Evolutionary conservation across 2,113 vertebrate species (phyloP).

Genomic region (Cyprinodon variegatus): DNA sequence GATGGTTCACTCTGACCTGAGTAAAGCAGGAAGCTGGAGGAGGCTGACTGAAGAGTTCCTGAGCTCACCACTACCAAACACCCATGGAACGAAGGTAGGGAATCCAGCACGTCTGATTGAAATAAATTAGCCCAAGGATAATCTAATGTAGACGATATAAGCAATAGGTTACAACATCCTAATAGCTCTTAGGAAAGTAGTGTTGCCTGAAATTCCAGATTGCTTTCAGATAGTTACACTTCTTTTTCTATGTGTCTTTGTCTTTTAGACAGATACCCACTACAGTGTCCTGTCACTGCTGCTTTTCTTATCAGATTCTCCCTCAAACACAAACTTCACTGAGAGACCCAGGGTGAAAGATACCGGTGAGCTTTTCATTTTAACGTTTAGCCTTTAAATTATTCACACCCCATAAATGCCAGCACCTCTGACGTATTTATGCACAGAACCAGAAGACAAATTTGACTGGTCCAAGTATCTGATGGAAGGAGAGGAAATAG

Average conservation of each 20-base stretch:
- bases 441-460: constrained; percentile 85
- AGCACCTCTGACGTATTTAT: background rate
- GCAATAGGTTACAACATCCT: background rate
- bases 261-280: constrained; percentile 81
- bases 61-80: constrained; percentile 83
- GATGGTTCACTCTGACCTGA: constrained; percentile 92
- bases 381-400: background rate
- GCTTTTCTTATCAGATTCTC: constrained; percentile 90
- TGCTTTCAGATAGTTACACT: background rate
- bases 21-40: constrained; percentile 93
- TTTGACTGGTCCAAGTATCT: constrained; percentile 96
- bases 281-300: constrained; percentile 90
- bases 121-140: background rate
- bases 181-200: background rate
- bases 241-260: background rate
- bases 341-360: constrained; percentile 86
- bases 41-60: constrained; percentile 91
- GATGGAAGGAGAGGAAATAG: constrained; percentile 92
- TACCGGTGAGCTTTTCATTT: constrained; percentile 60
- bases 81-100: constrained; percentile 86
- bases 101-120: background rate
- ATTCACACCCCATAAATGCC: background rate
- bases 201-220: background rate
- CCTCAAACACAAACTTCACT: constrained; percentile 88
- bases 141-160: background rate